Percentiles rank a stretch among this genome's conserved stretches.
Conservation (phyloP, 1,140 invertebrate genomes). For the Atta cephalotes region DNA sequence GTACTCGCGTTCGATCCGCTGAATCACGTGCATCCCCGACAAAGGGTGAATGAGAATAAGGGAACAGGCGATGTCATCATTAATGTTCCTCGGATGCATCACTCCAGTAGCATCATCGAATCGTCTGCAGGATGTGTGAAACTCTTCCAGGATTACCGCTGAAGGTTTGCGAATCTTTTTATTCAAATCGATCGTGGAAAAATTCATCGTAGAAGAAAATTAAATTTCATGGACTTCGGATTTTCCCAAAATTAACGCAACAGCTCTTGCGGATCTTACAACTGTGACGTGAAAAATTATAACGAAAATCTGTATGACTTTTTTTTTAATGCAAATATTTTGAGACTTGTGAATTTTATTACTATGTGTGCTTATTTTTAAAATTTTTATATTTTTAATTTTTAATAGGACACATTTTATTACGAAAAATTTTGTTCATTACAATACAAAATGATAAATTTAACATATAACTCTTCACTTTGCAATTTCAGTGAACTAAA, state of each 20-base stretch:
- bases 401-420: not conserved
- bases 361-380: too few species aligned
- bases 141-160: conserved; percentile 43
- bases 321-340: not conserved
- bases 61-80: conserved; percentile 19
- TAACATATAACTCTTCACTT: not conserved
- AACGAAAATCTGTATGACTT: not conserved
- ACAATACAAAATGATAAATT: not conserved
- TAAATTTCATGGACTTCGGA: not conserved
- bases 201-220: not conserved
- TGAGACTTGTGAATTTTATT: not conserved
- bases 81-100: conserved; percentile 22
- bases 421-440: not conserved
- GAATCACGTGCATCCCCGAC: conserved; percentile 65
- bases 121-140: conserved; percentile 64
- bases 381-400: not conserved
- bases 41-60: conserved; percentile 34
- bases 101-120: conserved; percentile 22
- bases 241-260: not conserved
- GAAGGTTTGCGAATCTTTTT: conserved; percentile 62
- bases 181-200: not conserved
- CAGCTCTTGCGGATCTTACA: not conserved
- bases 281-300: not conserved
- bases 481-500: not conserved
- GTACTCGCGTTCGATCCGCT: conserved; percentile 15